A percentile compares a stretch with the other conserved stretches of the same genome.
Evolutionary conservation across 2,888 invertebrate genomes (phyloP).

Genomic region (Uropetala carovei): DNA sequence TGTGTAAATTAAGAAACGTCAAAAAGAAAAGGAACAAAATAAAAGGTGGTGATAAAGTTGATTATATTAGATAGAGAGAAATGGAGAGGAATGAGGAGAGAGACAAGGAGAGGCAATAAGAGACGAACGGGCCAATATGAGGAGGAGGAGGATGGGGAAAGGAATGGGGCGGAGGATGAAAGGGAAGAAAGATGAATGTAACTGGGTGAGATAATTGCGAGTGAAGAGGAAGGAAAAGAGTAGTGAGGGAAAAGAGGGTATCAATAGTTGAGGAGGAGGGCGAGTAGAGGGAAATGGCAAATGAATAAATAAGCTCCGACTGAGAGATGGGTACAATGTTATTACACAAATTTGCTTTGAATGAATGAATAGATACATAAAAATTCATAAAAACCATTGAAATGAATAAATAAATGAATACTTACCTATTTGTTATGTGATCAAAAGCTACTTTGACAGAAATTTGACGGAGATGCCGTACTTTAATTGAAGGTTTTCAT

Average conservation of each 20-base stretch:
- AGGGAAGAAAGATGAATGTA: not conserved
- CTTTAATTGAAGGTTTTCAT: too few relatives aligned
- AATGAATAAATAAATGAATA: too few relatives aligned
- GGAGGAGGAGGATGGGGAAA: slow-evolving; percentile 65
- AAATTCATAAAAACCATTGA: too few relatives aligned
- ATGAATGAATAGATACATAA: too few relatives aligned
- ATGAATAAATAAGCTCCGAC: not conserved
- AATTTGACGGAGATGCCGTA: too few relatives aligned
- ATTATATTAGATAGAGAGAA: not conserved
- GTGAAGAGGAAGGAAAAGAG: not conserved
- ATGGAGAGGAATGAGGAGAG: not conserved
- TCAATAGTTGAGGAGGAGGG: not conserved
- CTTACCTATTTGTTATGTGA: too few relatives aligned
- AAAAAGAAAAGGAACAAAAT: not conserved
- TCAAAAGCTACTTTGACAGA: too few relatives aligned
- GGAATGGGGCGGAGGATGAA: not conserved
- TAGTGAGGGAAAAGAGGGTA: not conserved
- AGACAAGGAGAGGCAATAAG: not conserved
- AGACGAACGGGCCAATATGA: not conserved
- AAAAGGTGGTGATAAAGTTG: not conserved
- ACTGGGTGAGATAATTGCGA: not conserved
- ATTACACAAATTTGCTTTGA: too few relatives aligned
- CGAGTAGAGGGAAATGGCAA: not conserved
- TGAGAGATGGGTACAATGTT: not conserved
- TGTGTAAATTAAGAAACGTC: not conserved